Evolutionary conservation across 2,797 vertebrate species (phyloP).

Genomic region (Tamandua tetradactyla): DNA sequence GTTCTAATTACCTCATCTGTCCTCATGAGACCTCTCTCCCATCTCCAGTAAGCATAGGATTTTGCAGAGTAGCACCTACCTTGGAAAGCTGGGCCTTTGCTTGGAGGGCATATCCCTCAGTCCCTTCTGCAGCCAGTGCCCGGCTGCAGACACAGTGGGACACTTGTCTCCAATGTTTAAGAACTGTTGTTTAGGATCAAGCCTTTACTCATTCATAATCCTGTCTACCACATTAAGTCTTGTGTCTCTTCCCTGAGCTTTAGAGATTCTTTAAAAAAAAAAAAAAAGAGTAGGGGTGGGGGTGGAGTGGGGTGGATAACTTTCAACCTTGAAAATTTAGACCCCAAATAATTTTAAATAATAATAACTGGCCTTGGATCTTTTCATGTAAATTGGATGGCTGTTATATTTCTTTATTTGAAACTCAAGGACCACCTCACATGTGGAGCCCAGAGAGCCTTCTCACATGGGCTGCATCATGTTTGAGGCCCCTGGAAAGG

Average conservation of each 20-base stretch:
- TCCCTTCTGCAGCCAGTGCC: not conserved
- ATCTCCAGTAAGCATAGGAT: too few species aligned
- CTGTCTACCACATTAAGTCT: not conserved
- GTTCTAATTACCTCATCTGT: not conserved
- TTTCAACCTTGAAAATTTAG: constrained; percentile 15
- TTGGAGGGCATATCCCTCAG: not conserved
- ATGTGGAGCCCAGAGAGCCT: not conserved
- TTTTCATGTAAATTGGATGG: not conserved
- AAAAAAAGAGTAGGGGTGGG: too few species aligned
- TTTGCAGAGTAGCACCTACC: not conserved
- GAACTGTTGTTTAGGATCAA: not conserved
- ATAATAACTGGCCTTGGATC: not conserved
- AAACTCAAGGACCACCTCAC: not conserved
- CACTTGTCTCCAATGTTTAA: not conserved
- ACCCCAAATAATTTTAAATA: not conserved
- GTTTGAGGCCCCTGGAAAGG: not conserved
- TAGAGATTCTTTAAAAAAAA: not conserved
- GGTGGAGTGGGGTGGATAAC: not conserved
- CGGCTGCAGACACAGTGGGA: not conserved
- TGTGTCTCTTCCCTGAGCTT: not conserved
- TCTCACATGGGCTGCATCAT: not conserved
- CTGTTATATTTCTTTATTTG: not conserved
- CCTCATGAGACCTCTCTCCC: not conserved
- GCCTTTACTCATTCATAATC: not conserved
- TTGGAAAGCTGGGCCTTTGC: not conserved